phyloP scores from a whole-genome alignment of 2,797 vertebrate genomes.

The Acanthurus lineatus region DNA sequence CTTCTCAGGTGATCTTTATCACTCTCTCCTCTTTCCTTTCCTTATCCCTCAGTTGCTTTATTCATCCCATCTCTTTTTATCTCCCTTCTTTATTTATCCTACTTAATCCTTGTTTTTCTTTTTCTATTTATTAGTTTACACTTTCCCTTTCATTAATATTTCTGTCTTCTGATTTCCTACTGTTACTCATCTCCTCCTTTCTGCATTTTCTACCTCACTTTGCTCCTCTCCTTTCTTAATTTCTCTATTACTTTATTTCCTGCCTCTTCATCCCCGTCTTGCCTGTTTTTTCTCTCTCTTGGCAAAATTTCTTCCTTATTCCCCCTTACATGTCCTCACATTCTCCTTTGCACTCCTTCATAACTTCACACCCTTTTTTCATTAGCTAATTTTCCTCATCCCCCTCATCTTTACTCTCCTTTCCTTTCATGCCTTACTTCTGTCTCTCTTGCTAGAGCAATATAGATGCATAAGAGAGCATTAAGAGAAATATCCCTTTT shows the following conservation, averaged over 20 bases:
- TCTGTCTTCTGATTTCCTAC: neutral
- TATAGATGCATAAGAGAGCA: neutral
- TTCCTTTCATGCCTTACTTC: neutral
- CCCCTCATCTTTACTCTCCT: neutral
- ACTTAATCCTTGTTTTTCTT: neutral
- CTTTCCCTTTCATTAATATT: neutral
- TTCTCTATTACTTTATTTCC: neutral
- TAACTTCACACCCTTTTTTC: neutral
- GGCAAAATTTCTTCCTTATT: neutral
- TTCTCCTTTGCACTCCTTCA: neutral
- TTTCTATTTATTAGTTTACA: neutral
- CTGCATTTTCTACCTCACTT: neutral
- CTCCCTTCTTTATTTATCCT: neutral
- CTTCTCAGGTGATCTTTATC: conserved; percentile 18
- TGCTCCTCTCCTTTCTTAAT: neutral
- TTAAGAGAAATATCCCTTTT: neutral
- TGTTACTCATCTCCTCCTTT: neutral
- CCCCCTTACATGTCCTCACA: neutral
- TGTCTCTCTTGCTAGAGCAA: neutral
- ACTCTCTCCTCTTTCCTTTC: neutral
- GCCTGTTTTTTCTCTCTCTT: neutral
- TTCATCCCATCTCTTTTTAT: neutral
- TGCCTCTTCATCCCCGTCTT: neutral
- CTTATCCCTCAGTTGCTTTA: neutral
- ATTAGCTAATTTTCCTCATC: neutral